These are phyloP conservation scores for Prorops nasuta DNA, from an alignment of 1,140 invertebrate species.

Conservation along the genomic window DNA sequence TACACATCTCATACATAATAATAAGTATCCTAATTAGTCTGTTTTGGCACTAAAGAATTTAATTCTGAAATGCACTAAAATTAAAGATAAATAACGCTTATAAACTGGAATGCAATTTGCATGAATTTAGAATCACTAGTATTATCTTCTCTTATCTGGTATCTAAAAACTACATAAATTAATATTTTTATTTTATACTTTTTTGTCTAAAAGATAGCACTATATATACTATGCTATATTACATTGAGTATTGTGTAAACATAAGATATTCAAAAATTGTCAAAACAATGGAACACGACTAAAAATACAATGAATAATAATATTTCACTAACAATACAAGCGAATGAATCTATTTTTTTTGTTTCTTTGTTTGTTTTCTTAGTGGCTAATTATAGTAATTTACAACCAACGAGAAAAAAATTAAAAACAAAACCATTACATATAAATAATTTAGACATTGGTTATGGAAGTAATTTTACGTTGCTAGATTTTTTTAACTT, in stretches of 20 bases:
- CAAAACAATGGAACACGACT: slow-evolving; percentile 13
- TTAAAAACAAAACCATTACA: slow-evolving; percentile 18
- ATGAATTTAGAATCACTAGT: slow-evolving; percentile 20
- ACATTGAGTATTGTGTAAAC: neutral
- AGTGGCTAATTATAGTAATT: slow-evolving; percentile 1
- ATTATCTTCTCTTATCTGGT: slow-evolving; percentile 14
- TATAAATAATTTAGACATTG: slow-evolving; percentile 24
- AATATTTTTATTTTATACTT: neutral
- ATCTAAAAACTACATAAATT: neutral
- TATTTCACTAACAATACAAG: slow-evolving; percentile 16
- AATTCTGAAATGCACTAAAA: slow-evolving; percentile 17
- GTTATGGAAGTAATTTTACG: slow-evolving; percentile 11
- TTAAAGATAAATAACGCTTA: slow-evolving; percentile 18
- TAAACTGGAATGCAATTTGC: slow-evolving; percentile 9
- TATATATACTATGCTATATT: neutral
- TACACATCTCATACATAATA: slow-evolving; percentile 12
- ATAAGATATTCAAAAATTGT: slow-evolving; percentile 6
- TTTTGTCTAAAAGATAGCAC: slow-evolving; percentile 2
- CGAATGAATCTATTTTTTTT: slow-evolving; percentile 5
- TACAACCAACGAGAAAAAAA: slow-evolving; percentile 15
- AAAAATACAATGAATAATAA: slow-evolving; percentile 21
- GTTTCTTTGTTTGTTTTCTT: neutral
- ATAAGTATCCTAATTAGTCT: slow-evolving; percentile 11
- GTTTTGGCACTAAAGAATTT: slow-evolving; percentile 46
- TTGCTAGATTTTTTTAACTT: slow-evolving; percentile 2